phyloP scores from a whole-genome alignment of 2,888 invertebrate genomes.

The Pachydiplax longipennis region DNA sequence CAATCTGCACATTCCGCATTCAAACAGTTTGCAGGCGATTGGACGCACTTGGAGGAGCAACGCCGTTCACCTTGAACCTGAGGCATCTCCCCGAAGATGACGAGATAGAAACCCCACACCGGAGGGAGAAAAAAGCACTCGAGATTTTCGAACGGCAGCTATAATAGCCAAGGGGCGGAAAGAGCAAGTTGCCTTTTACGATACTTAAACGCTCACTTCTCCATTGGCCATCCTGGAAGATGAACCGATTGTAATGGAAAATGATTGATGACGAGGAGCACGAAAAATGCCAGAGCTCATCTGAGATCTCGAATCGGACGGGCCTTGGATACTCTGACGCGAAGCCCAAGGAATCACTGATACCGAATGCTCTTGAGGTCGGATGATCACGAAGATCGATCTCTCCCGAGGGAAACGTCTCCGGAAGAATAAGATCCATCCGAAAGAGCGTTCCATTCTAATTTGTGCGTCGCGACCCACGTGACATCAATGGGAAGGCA shows the following conservation, averaged over 20 bases:
- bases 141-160: neutral
- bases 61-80: neutral
- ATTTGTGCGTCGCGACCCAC: too few relatives aligned
- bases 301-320: constrained; percentile 6
- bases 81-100: neutral
- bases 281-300: constrained; percentile 9
- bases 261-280: constrained; percentile 23
- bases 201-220: neutral
- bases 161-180: neutral
- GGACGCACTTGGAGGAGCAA: neutral
- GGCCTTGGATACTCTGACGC: neutral
- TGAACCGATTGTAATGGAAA: constrained; percentile 26
- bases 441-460: too few relatives aligned
- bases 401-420: neutral
- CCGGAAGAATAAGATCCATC: too few relatives aligned
- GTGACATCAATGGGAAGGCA: too few relatives aligned
- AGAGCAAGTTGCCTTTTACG: neutral
- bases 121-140: neutral
- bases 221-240: neutral
- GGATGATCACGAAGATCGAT: neutral
- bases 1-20: neutral
- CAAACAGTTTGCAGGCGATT: neutral
- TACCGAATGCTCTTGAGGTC: neutral
- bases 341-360: neutral
- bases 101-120: neutral